These are phyloP conservation scores for Numenius arquata DNA, from an alignment of 2,113 vertebrate species.

Conservation along the genomic window DNA sequence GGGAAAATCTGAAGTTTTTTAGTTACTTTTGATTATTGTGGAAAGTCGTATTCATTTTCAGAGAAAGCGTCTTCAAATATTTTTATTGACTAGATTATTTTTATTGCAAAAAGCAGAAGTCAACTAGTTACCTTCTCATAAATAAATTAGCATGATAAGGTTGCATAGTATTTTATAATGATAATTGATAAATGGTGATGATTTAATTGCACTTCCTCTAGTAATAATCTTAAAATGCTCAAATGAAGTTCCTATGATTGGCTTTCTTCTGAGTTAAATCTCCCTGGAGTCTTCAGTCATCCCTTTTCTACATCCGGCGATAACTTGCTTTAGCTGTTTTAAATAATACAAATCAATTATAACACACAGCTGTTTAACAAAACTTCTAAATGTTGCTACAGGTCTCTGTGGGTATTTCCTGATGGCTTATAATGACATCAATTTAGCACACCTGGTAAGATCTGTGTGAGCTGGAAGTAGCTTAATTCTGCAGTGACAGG, in stretches of 20 bases:
- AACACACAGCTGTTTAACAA: conserved; percentile 79
- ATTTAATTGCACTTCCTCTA: conserved; percentile 79
- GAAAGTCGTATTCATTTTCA: not conserved
- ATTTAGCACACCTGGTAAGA: conserved; percentile 80
- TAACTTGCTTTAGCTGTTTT: conserved; percentile 76
- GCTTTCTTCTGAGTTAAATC: conserved; percentile 71
- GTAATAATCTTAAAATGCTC: conserved; percentile 70
- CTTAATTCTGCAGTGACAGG: conserved; percentile 74
- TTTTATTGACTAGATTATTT: conserved; percentile 37
- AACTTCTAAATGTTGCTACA: conserved; percentile 70
- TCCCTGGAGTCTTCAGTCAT: conserved; percentile 73
- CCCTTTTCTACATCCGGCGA: conserved; percentile 66
- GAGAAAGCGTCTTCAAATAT: not conserved
- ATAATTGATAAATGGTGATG: conserved; percentile 75
- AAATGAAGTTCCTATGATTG: conserved; percentile 70
- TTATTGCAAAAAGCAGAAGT: conserved; percentile 48
- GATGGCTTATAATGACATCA: conserved; percentile 80
- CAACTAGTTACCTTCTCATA: conserved; percentile 64
- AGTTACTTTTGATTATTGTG: not conserved
- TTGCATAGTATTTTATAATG: conserved; percentile 72
- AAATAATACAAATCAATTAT: conserved; percentile 82
- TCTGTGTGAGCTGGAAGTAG: conserved; percentile 69
- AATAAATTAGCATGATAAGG: conserved; percentile 68
- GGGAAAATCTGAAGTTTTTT: not conserved
- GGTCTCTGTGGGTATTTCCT: conserved; percentile 80